phyloP scores from a whole-genome alignment of 2,888 invertebrate genomes.

The Synergus gifuensis region DNA sequence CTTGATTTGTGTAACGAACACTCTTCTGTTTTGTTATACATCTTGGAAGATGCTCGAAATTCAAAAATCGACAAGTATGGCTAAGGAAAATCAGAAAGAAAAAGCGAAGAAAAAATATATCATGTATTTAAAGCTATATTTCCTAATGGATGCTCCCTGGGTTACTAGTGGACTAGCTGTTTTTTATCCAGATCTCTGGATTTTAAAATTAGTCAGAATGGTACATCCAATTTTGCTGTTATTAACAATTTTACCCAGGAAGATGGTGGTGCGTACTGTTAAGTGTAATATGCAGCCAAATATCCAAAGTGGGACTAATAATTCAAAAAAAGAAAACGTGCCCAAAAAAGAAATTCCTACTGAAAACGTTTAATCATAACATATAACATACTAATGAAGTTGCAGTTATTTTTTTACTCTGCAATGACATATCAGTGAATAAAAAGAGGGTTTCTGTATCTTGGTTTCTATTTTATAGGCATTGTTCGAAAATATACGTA shows the following conservation, averaged over 20 bases:
- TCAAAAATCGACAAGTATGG: conserved; percentile 56
- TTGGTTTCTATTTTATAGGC: too few species aligned
- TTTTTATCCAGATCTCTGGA: conserved; percentile 66
- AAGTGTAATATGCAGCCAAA: background rate
- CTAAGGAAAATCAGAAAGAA: conserved; percentile 55
- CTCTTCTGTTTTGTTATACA: conserved; percentile 63
- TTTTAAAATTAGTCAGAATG: conserved; percentile 68
- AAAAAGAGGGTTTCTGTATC: too few species aligned
- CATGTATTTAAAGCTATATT: conserved; percentile 63
- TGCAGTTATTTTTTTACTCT: too few species aligned
- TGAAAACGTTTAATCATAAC: background rate
- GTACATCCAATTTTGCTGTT: conserved; percentile 67
- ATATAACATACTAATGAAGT: too few species aligned
- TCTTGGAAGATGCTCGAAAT: conserved; percentile 63
- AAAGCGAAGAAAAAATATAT: conserved; percentile 63
- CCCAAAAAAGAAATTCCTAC: background rate
- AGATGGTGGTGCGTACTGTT: conserved; percentile 46
- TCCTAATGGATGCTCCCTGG: conserved; percentile 68
- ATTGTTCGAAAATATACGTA: too few species aligned
- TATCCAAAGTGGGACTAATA: background rate
- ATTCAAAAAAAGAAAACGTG: too few species aligned
- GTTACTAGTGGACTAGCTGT: conserved; percentile 65
- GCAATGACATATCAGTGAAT: too few species aligned
- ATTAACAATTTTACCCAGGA: conserved; percentile 65
- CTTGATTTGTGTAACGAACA: conserved; percentile 57